Percentiles rank a stretch among this genome's conserved stretches.
These are phyloP conservation scores for Temnothorax ravouxi DNA, from an alignment of 2,888 invertebrate species.

Conservation along the genomic window DNA sequence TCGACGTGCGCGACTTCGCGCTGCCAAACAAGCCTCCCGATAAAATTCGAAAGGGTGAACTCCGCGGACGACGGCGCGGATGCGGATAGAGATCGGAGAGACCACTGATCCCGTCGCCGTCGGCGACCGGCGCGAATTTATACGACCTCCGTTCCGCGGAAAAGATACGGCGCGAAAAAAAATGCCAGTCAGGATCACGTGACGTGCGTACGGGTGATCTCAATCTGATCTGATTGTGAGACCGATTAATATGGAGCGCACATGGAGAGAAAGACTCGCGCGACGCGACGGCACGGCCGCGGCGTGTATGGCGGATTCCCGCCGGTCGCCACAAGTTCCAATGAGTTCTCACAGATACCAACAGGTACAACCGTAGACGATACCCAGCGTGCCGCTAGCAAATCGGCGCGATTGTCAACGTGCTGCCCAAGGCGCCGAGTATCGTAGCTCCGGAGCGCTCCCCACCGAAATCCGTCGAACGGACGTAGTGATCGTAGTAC, in stretches of 20 bases:
- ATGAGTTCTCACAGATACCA: not conserved
- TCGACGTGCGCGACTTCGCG: not conserved
- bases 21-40: not conserved
- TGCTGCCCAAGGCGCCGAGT: not conserved
- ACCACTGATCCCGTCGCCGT: not conserved
- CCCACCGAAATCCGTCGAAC: not conserved
- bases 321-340: too few species aligned
- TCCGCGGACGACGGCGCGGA: not conserved
- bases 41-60: not conserved
- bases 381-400: not conserved
- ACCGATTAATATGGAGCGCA: conserved; percentile 1
- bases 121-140: not conserved
- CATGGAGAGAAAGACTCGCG: not conserved
- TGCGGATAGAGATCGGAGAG: not conserved
- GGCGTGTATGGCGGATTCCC: too few species aligned
- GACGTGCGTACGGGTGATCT: not conserved
- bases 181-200: conserved; percentile 19
- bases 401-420: not conserved
- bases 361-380: not conserved
- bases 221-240: too few species aligned
- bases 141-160: not conserved
- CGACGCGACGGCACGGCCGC: too few species aligned
- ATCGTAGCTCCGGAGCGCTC: too few species aligned
- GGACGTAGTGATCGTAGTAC: not conserved
- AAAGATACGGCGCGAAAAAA: not conserved